A percentile compares a stretch with the other conserved stretches of the same genome.
Conservation (phyloP, 2,113 vertebrate genomes). For the Hystrix cristata region DNA sequence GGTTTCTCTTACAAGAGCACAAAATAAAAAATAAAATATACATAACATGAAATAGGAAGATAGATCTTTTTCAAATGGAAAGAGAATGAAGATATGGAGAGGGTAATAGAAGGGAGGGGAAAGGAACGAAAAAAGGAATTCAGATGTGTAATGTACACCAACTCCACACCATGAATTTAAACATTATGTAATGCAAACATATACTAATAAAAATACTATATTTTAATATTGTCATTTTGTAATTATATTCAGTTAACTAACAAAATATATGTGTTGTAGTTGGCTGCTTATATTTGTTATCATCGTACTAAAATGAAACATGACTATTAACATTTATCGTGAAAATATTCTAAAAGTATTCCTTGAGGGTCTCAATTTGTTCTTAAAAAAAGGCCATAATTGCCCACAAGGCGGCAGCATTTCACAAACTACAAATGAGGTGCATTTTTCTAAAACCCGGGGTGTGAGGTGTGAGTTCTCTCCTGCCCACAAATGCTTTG, state of each 20-base stretch:
- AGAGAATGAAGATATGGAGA: not conserved
- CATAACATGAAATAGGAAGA: not conserved
- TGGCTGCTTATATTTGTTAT: not conserved
- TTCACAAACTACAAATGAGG: not conserved
- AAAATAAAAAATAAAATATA: not conserved
- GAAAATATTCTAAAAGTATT: slow-evolving; percentile 31
- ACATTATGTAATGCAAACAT: not conserved
- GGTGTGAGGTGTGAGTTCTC: not conserved
- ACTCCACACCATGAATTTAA: not conserved
- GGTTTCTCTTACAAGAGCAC: not conserved
- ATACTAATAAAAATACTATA: not conserved
- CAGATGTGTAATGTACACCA: not conserved
- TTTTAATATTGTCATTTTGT: not conserved
- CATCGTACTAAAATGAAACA: not conserved
- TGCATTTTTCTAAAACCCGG: not conserved
- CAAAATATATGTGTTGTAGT: not conserved
- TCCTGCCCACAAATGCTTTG: not conserved
- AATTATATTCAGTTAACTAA: not conserved
- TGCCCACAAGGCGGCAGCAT: slow-evolving; percentile 72
- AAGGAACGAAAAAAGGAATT: not conserved
- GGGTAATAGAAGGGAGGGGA: not conserved
- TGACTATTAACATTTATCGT: not conserved
- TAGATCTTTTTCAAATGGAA: not conserved
- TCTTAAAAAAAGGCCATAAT: slow-evolving; percentile 23
- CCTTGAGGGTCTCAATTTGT: not conserved